phyloP scores from a whole-genome alignment of 64 coral and sea anemone species.

The Exaiptasia diaphana region DNA sequence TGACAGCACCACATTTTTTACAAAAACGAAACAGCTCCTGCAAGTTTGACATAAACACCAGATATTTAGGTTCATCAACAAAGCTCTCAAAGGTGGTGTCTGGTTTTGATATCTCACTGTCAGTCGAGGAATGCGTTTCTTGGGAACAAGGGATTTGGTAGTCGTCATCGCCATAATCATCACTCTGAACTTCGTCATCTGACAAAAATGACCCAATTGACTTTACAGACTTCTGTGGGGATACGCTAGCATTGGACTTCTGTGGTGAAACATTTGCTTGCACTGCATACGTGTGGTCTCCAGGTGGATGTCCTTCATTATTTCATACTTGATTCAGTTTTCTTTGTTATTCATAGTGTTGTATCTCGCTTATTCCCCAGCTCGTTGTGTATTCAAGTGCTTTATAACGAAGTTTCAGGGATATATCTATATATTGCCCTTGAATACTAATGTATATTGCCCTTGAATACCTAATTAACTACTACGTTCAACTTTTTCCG shows the following conservation, averaged over 20 bases:
- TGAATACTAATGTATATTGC: too few species aligned
- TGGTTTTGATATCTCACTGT: background rate
- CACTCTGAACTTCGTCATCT: background rate
- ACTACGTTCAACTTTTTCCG: too few species aligned
- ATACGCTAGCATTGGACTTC: background rate
- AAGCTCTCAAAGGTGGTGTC: background rate
- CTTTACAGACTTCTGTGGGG: background rate
- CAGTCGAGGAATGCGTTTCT: background rate
- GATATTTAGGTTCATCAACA: background rate
- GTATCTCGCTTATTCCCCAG: too few species aligned
- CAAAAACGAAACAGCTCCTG: background rate
- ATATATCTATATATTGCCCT: too few species aligned
- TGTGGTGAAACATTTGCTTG: slow-evolving; percentile 5
- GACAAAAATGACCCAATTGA: background rate
- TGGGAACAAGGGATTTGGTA: background rate
- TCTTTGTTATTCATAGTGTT: too few species aligned
- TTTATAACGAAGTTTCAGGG: too few species aligned
- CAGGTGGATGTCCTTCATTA: too few species aligned
- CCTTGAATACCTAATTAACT: too few species aligned
- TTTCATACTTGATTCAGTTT: too few species aligned
- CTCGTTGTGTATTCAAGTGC: too few species aligned
- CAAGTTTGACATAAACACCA: background rate
- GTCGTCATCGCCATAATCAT: background rate
- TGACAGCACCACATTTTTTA: background rate
- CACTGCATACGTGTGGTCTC: too few species aligned